Evolutionary conservation across 2,113 vertebrate genomes (phyloP), one percentile per base, ranked within the genome.

Genomic region (Micromys minutus): DNA sequence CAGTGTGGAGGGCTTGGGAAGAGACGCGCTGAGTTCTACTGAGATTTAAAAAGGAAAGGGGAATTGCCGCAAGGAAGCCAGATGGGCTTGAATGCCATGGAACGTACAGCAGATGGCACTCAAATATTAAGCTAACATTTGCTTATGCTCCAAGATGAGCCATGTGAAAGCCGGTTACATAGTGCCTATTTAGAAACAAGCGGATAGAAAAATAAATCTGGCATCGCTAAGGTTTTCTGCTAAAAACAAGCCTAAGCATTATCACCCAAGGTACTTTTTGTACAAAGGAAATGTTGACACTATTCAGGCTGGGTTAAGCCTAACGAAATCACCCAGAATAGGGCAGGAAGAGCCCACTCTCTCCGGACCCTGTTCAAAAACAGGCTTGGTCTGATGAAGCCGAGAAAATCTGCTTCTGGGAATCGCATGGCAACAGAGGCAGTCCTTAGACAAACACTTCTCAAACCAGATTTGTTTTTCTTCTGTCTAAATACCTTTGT

Each of bases 71-170:
- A 97, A n/a, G 29, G 50, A 88, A 98, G 61, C 94, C 98, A 99
- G 98, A 98, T 98, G 98, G 97, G 86, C 42, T 36, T 36, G 95
- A 96, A 97, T 96, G 97, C 97, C 95, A 97, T 97, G 94, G 96
- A 96, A 96, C 96, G 97, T 97, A 96, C 95, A 98, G 98, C 98
- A 99, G 98, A 98, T 98, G 98, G 98, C 98, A 98, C 97, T 97
- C 89, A 97, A 98, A 98, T 98, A 98, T 98, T 98, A 98, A 98
- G 97, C 98, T 98, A 98, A 97, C 97, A 95, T 97, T 97, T 96
- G 98, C 96, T 96, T 98, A 97, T 97, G 97, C 97, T 98, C 96
- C 83, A 96, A 95, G 95, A 26, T 13, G 17, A 52, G 97, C 94
- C 93, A 42, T 39, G 90, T 97, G 96, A 83, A n/a, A 80, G 63